Evolutionary conservation across 2,888 invertebrate genomes (phyloP), one percentile per base, ranked within the genome.

Genomic region (Thymelicus lineola): DNA sequence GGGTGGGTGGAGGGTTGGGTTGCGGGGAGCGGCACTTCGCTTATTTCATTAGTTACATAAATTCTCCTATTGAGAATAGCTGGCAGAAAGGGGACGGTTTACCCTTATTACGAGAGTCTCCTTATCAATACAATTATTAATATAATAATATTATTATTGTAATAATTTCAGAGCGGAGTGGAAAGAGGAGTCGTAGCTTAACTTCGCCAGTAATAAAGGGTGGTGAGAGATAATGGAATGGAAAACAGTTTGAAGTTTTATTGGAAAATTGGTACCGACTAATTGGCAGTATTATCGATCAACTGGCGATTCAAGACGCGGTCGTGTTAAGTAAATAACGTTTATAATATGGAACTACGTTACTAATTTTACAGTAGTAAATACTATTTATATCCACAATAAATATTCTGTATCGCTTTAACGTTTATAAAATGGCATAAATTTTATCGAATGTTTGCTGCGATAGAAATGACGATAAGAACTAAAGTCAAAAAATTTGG

Each of bases 11-110:
- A 72, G 76, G 76, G 74, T 74, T 74, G 78, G 84, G 81, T 71
- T 71, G 81, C 79, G 82, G 84, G 86, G 85, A 77, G 80, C 85
- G 87, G 83, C 88, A 89, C 92, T 91, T 91, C 91, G 93, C 92
- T 93, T 93, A 93, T 93, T 93, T 93, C 93, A 93, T 93, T 93
- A 93, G 92, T 93, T 93, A 93, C 93, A 93, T 93, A 93, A 93
- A 93, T 93, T 93, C 93, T 93, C 88, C 93, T 93, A 93, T 93
- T 93, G 93, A 93, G 91, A 91, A 93, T 93, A 91, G 90, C 89
- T 92, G 92, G 86, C 90, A 90, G 91, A 92, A 91, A 93, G 93
- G 93, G 93, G 92, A 92, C 90, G 93, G 93, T 92, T 93, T 92
- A 92, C 93, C 93, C 93, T 93, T 93, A 93, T 93, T 93, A 93